phyloP scores from a whole-genome alignment of 2,113 vertebrate species.

The Otus sunia region DNA sequence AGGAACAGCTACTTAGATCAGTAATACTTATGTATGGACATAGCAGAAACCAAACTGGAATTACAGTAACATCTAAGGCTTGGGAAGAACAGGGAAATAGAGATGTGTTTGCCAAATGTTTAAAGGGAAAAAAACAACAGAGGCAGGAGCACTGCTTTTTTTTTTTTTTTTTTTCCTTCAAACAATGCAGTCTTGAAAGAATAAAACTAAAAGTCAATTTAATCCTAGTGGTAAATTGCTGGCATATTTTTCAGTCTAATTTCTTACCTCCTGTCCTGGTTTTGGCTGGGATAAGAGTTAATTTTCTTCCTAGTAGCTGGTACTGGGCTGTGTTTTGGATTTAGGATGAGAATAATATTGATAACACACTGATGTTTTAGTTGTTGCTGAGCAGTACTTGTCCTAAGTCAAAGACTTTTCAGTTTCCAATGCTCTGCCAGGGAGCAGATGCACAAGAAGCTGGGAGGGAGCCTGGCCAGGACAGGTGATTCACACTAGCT shows the following conservation, averaged over 20 bases:
- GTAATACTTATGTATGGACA: neutral
- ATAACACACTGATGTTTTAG: too few species aligned
- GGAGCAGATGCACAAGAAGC: too few species aligned
- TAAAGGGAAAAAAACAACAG: neutral
- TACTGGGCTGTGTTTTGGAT: too few species aligned
- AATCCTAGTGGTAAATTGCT: constrained; percentile 57
- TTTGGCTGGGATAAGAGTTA: too few species aligned
- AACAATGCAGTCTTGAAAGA: constrained; percentile 29
- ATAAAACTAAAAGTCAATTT: constrained; percentile 25
- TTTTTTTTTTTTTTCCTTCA: neutral
- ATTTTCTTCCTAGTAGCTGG: too few species aligned
- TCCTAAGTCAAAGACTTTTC: too few species aligned
- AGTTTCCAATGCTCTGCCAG: too few species aligned
- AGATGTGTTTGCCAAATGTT: neutral
- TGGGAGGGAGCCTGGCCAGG: too few species aligned
- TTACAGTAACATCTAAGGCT: neutral
- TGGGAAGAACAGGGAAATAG: neutral
- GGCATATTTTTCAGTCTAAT: constrained; percentile 41
- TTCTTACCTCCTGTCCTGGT: neutral
- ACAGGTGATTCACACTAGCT: too few species aligned
- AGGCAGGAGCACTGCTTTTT: neutral
- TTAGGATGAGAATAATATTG: too few species aligned
- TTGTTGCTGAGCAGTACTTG: too few species aligned
- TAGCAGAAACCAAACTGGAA: constrained; percentile 44
- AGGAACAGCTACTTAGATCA: neutral